These are phyloP conservation scores for Hypolimnas misippus DNA, from an alignment of 2,888 invertebrate species.

Conservation along the genomic window DNA sequence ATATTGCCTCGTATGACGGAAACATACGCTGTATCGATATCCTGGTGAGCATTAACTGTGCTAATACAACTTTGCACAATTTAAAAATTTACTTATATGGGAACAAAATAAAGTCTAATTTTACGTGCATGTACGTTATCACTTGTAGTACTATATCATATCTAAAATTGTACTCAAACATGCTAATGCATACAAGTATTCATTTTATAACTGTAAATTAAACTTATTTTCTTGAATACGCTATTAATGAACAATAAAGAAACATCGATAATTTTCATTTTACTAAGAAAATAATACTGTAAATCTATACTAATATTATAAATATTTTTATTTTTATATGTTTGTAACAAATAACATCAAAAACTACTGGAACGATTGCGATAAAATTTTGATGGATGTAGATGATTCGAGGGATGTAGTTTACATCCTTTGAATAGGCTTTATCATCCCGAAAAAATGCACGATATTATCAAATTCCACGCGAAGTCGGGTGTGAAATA, in stretches of 20 bases:
- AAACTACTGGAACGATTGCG: no score
- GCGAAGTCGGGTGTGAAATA: no score
- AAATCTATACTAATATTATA: no score
- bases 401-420: no score
- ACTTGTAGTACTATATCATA: background rate
- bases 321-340: no score
- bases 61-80: background rate
- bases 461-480: no score
- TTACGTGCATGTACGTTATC: background rate
- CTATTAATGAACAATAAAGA: background rate
- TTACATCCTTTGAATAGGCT: no score
- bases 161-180: background rate
- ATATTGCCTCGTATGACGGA: slow-evolving; percentile 90
- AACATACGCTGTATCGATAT: slow-evolving; percentile 84
- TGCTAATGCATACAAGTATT: background rate
- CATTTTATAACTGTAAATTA: background rate
- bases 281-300: no score
- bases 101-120: background rate
- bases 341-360: no score
- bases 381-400: no score
- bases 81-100: background rate
- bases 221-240: background rate
- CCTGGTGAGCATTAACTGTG: slow-evolving; percentile 64
- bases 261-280: no score
- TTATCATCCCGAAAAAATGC: no score